Conservation (phyloP, 2,113 vertebrate species). For the Myiopsitta monachus region DNA sequence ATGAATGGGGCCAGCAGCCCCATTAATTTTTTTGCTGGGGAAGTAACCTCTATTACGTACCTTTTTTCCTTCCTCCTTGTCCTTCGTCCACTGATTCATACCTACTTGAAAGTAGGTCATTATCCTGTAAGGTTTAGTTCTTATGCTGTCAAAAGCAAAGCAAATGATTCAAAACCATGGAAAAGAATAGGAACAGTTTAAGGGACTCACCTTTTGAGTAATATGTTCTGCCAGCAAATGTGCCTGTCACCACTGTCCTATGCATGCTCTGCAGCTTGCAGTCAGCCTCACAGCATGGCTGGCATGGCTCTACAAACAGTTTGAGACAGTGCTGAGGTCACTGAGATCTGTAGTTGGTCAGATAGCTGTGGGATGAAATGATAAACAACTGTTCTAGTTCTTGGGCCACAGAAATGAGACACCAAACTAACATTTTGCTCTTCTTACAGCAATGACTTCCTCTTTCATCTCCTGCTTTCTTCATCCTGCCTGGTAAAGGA, state of each 20-base stretch:
- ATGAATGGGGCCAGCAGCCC: not conserved
- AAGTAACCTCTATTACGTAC: not conserved
- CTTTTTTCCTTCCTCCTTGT: not conserved
- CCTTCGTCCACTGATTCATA: not conserved
- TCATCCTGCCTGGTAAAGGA: not conserved
- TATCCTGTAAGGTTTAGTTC: not conserved
- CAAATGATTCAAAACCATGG: not conserved
- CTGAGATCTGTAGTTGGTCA: not conserved
- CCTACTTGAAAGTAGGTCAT: not conserved
- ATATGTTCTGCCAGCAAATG: not conserved
- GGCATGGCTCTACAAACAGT: not conserved
- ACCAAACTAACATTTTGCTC: not conserved
- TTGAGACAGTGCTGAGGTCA: not conserved
- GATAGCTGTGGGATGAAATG: not conserved
- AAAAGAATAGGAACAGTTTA: not conserved
- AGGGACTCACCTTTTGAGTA: not conserved
- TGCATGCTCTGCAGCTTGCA: fast-evolving
- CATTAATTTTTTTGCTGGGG: not conserved
- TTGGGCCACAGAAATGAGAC: not conserved
- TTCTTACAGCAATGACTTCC: not conserved
- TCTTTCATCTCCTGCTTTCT: not conserved
- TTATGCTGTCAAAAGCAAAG: not conserved
- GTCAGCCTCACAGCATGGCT: not conserved
- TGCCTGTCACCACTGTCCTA: not conserved
- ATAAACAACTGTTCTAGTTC: not conserved